Conservation (phyloP, 2,113 vertebrate species). For the Zootoca vivipara region DNA sequence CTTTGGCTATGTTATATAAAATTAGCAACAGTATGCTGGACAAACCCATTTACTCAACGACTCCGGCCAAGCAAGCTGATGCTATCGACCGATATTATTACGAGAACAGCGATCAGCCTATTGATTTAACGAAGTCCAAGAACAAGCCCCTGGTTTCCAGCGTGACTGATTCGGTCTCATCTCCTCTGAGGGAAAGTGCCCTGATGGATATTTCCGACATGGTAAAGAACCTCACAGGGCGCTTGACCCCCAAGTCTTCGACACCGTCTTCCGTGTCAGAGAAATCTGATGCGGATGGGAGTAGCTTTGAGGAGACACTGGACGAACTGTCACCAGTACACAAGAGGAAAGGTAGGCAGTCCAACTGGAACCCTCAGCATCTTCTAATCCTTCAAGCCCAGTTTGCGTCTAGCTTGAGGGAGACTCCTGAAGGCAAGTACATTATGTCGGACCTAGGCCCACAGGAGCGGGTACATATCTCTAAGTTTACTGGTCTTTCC, state of each 20-base stretch:
- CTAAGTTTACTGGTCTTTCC: constrained; percentile 99
- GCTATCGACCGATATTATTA: constrained; percentile 86
- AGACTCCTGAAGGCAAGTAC: constrained; percentile 94
- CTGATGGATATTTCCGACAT: constrained; percentile 99
- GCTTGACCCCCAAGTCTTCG: constrained; percentile 95
- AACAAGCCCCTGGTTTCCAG: constrained; percentile 82
- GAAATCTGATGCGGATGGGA: constrained; percentile 93
- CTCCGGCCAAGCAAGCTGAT: constrained; percentile 84
- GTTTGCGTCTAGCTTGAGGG: constrained; percentile 93
- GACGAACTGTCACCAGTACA: constrained; percentile 95
- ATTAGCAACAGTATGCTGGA: constrained; percentile 98
- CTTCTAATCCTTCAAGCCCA: constrained; percentile 97
- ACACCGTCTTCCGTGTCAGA: constrained; percentile 93
- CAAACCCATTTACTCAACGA: constrained; percentile 87
- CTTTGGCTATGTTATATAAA: constrained; percentile 94
- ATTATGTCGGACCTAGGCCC: constrained; percentile 94
- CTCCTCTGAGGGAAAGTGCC: constrained; percentile 92
- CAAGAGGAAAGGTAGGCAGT: constrained; percentile 97
- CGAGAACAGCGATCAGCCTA: constrained; percentile 92
- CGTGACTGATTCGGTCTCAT: constrained; percentile 82
- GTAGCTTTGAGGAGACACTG: constrained; percentile 92
- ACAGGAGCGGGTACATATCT: constrained; percentile 97
- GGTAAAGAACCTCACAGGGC: constrained; percentile 98
- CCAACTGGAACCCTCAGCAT: constrained; percentile 99
- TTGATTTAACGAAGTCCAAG: constrained; percentile 98